Conservation (phyloP, 2,113 vertebrate genomes). For the Barbus barbus region DNA sequence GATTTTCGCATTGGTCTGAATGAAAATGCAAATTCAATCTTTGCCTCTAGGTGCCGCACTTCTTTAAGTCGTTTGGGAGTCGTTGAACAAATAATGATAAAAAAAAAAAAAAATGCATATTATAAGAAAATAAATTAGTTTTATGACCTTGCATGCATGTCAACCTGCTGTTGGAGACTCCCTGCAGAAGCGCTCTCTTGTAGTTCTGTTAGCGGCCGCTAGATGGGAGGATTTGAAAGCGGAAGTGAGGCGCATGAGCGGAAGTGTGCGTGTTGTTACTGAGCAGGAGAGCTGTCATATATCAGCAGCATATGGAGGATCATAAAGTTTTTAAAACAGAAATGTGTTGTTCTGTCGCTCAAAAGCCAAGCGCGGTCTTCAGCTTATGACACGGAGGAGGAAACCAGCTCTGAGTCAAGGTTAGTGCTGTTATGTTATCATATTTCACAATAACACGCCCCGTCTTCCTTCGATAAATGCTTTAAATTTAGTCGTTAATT, state of each 20-base stretch:
- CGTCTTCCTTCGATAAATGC: no score
- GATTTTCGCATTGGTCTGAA: no score
- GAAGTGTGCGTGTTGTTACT: conserved; percentile 36
- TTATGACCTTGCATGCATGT: no score
- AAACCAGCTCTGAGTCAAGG: neutral
- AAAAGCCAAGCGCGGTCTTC: neutral
- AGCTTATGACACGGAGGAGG: neutral
- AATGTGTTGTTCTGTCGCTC: neutral
- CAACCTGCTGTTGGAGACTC: no score
- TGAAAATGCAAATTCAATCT: no score
- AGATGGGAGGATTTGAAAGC: conserved; percentile 11
- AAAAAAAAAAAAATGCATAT: no score
- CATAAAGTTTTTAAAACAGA: neutral
- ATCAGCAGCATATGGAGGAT: neutral
- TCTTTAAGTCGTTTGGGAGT: no score
- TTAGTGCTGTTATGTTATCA: neutral
- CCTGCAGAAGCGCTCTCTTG: neutral
- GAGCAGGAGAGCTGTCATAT: neutral
- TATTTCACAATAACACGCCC: neutral
- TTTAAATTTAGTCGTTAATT: neutral
- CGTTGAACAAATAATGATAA: no score
- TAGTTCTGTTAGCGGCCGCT: neutral
- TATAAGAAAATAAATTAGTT: no score
- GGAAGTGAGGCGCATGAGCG: conserved; percentile 35
- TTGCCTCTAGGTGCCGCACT: no score